Conservation (phyloP, 2,797 vertebrate genomes). For the Carduelis carduelis region DNA sequence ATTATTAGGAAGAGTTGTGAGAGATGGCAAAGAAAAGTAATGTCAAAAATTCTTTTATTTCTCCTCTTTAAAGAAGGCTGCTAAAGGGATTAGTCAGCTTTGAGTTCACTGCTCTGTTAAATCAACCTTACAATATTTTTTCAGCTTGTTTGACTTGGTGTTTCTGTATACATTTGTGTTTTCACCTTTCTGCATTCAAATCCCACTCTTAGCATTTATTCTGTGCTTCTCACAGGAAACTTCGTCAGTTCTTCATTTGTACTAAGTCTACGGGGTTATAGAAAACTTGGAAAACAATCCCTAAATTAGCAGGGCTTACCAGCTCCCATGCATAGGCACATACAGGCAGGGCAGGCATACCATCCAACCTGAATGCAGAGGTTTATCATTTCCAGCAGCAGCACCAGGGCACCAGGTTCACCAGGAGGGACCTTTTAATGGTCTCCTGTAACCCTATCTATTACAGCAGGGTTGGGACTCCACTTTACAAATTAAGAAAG, state of each 20-base stretch:
- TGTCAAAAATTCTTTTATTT: slow-evolving; percentile 19
- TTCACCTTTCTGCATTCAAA: slow-evolving; percentile 53
- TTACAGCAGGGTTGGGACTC: background rate
- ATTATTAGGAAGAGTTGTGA: background rate
- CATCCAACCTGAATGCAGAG: background rate
- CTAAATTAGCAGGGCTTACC: slow-evolving; percentile 39
- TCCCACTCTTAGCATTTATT: slow-evolving; percentile 8
- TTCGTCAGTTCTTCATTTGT: slow-evolving; percentile 15
- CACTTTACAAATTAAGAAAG: slow-evolving; percentile 37
- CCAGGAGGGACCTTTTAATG: slow-evolving; percentile 41
- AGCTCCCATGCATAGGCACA: background rate
- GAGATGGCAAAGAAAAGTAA: background rate
- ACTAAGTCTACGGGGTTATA: background rate
- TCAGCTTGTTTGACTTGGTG: slow-evolving; percentile 63
- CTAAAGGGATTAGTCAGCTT: slow-evolving; percentile 44
- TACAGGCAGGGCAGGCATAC: background rate
- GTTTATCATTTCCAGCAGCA: slow-evolving; percentile 62
- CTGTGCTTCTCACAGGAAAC: slow-evolving; percentile 25
- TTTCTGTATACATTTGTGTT: slow-evolving; percentile 50
- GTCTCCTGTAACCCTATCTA: slow-evolving; percentile 26
- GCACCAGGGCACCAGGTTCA: slow-evolving; percentile 51
- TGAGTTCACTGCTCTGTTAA: slow-evolving; percentile 58
- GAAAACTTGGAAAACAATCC: slow-evolving; percentile 55
- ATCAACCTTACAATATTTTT: slow-evolving; percentile 58
- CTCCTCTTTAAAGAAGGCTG: slow-evolving; percentile 7